A percentile compares a stretch with the other conserved stretches of the same genome.
Conservation (phyloP, 2,888 invertebrate genomes). For the Rhagium mordax region DNA sequence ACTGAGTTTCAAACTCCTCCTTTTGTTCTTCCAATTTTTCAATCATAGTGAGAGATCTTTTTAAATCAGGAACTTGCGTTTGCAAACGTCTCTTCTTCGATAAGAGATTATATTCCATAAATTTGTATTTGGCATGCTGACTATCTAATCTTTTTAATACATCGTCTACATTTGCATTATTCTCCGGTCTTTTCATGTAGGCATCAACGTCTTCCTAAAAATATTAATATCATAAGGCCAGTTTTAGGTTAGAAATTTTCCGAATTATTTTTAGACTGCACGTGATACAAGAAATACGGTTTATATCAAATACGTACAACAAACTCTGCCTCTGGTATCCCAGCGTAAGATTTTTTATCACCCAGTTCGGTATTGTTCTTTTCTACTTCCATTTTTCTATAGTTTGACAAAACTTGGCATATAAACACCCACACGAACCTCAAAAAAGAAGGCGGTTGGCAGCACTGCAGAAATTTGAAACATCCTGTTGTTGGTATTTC, state of each 20-base stretch:
- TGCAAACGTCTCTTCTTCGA: conserved; percentile 90
- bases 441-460: neutral
- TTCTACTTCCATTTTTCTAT: conserved; percentile 46
- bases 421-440: conserved; percentile 1
- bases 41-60: conserved; percentile 92
- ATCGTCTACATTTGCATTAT: conserved; percentile 86
- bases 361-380: conserved; percentile 58
- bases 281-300: conserved; percentile 23
- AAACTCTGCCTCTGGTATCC: conserved; percentile 91
- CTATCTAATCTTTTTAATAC: conserved; percentile 92
- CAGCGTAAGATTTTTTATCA: conserved; percentile 79
- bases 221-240: conserved; percentile 50
- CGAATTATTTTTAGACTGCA: conserved; percentile 46
- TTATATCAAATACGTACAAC: conserved; percentile 76
- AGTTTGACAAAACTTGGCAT: conserved; percentile 10
- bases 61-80: conserved; percentile 95
- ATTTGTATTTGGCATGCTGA: conserved; percentile 96
- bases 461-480: neutral
- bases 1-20: conserved; percentile 88
- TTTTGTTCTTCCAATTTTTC: conserved; percentile 88
- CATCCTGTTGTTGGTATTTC: neutral
- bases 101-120: conserved; percentile 94
- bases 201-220: conserved; percentile 94
- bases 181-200: conserved; percentile 89
- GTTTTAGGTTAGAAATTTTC: conserved; percentile 36